Conservation (phyloP, 2,888 invertebrate species). For the Amphiduros pacificus region DNA sequence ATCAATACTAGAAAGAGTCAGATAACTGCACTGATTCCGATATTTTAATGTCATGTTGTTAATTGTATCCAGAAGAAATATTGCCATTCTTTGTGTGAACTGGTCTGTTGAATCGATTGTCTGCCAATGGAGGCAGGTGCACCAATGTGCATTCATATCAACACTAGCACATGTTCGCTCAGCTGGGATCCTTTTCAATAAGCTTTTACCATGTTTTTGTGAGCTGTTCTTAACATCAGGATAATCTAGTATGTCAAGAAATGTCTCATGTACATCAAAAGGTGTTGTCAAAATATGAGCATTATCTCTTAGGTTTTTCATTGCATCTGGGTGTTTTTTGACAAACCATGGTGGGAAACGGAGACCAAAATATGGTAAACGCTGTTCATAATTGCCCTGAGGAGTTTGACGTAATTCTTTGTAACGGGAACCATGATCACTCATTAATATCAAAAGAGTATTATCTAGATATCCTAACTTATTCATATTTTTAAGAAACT, state of each 20-base stretch:
- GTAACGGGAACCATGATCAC: slow-evolving; percentile 85
- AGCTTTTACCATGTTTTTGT: slow-evolving; percentile 48
- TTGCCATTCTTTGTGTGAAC: slow-evolving; percentile 58
- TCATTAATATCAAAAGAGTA: slow-evolving; percentile 84
- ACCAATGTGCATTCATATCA: slow-evolving; percentile 93
- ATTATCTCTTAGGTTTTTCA: slow-evolving; percentile 68
- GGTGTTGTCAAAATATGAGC: slow-evolving; percentile 76
- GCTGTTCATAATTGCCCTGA: slow-evolving; percentile 89
- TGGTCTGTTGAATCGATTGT: slow-evolving; percentile 64
- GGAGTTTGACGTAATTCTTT: slow-evolving; percentile 79
- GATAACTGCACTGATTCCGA: no score
- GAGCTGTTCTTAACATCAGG: slow-evolving; percentile 38
- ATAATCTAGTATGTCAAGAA: slow-evolving; percentile 70
- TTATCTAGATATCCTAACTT: slow-evolving; percentile 72
- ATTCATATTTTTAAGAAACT: slow-evolving; percentile 65
- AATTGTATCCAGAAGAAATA: slow-evolving; percentile 14
- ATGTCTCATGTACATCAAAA: slow-evolving; percentile 84
- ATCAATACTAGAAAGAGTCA: no score
- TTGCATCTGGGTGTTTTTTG: slow-evolving; percentile 66
- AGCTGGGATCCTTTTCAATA: slow-evolving; percentile 62
- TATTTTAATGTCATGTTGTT: slow-evolving; percentile 18
- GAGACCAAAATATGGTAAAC: slow-evolving; percentile 83
- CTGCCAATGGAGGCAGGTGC: slow-evolving; percentile 85
- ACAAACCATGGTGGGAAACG: slow-evolving; percentile 74
- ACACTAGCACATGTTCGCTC: slow-evolving; percentile 84